Conservation (phyloP, 1,140 invertebrate genomes). For the Penaeus japonicus region DNA sequence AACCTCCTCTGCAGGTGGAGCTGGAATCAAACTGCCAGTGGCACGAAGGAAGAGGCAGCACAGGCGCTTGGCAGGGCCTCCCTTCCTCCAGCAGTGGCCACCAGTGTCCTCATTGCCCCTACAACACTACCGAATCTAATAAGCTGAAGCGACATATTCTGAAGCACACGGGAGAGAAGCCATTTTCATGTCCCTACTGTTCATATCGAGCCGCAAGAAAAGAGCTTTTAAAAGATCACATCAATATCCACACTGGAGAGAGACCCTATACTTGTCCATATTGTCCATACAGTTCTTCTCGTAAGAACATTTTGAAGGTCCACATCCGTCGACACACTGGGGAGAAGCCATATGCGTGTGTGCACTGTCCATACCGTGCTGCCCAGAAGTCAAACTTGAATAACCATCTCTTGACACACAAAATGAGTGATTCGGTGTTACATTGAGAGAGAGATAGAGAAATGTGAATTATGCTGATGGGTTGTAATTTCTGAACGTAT, state of each 20-base stretch:
- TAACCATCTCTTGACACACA: slow-evolving; percentile 44
- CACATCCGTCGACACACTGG: slow-evolving; percentile 56
- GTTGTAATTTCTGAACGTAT: no score
- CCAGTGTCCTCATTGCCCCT: no score
- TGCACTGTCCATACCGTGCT: slow-evolving; percentile 48
- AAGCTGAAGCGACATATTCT: slow-evolving; percentile 27
- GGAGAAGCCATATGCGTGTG: slow-evolving; percentile 51
- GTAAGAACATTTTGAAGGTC: slow-evolving; percentile 47
- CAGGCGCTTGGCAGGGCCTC: slow-evolving; percentile 33
- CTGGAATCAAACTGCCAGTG: no score
- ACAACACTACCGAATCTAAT: background rate
- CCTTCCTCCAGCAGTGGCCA: slow-evolving; percentile 11
- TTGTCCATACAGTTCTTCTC: slow-evolving; percentile 53
- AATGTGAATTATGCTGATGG: no score
- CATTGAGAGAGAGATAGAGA: no score
- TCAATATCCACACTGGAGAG: slow-evolving; percentile 53
- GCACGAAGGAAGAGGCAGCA: slow-evolving; percentile 24
- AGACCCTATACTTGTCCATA: slow-evolving; percentile 51
- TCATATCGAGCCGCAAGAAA: slow-evolving; percentile 39
- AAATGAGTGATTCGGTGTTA: background rate
- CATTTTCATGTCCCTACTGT: slow-evolving; percentile 29
- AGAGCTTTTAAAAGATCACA: slow-evolving; percentile 47
- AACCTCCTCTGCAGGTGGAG: no score
- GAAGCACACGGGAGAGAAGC: slow-evolving; percentile 41
- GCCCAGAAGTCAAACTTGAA: slow-evolving; percentile 47